phyloP scores from a whole-genome alignment of 2,888 invertebrate species.

The Leptodirus hochenwartii region DNA sequence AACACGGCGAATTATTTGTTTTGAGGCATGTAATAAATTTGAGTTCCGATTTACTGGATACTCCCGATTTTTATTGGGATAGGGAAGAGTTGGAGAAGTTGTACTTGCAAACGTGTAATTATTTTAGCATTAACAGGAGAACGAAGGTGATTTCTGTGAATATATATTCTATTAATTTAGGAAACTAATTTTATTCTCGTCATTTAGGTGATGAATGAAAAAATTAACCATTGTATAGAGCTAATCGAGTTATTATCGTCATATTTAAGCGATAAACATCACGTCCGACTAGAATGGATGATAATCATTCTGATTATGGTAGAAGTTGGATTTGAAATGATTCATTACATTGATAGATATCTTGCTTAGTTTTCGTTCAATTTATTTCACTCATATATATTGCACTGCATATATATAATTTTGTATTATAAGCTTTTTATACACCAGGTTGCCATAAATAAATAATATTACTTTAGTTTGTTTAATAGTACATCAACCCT shows the following conservation, averaged over 20 bases:
- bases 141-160: constrained; percentile 43
- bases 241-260: constrained; percentile 74
- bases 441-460: too few relatives aligned
- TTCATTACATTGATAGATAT: constrained; percentile 55
- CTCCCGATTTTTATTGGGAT: constrained; percentile 98
- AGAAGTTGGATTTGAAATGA: constrained; percentile 73
- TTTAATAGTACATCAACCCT: too few relatives aligned
- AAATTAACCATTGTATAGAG: constrained; percentile 85
- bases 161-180: not conserved
- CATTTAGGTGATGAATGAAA: constrained; percentile 89
- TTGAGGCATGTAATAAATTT: constrained; percentile 80
- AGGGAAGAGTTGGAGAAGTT: constrained; percentile 72
- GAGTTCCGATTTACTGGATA: constrained; percentile 84
- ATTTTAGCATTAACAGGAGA: constrained; percentile 69
- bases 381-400: too few relatives aligned
- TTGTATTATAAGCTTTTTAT: too few relatives aligned
- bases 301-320: constrained; percentile 90
- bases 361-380: constrained; percentile 7
- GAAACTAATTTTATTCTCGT: constrained; percentile 2
- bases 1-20: constrained; percentile 77
- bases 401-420: too few relatives aligned
- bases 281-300: constrained; percentile 91
- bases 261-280: constrained; percentile 84
- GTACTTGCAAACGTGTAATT: constrained; percentile 64
- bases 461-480: too few relatives aligned